Base-by-base conservation (phyloP, 2,797 vertebrate species). In the Pangasius macronema region DNA sequence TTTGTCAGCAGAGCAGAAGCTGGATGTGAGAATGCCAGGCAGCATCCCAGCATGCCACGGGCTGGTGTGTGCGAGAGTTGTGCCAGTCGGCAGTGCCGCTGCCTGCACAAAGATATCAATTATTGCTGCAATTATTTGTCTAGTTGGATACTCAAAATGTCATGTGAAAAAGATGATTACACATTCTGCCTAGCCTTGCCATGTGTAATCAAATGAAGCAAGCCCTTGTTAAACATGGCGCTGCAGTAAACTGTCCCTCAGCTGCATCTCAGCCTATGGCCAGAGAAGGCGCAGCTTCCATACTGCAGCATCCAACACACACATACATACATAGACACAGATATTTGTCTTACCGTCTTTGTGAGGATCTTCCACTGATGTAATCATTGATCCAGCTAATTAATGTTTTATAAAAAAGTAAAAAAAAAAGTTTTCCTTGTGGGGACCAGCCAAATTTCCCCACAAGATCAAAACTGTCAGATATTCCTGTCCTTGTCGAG, bases 91-190 rank as follows among this genome's bases (percentile, higher is more conserved):
- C 95, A 95, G 94, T 93, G 94, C 94, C 92, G 91, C 93, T 93
- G 92, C 93, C 94, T 95, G 94, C 33, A 94, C 94, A 94, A 93
- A 95, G 94, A 95, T 95, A 96, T 96, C 96, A 96, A 96, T 97
- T 97, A 97, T 96, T 96, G 94, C 94, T 89, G 93, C 95, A 96
- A 96, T 96, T 96, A 96, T 96, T 96, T 96, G 95, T 97, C 95
- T 95, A 92, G 94, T 94, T 97, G 95, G 95, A 97, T 96, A 95
- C 96, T 96, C 96, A 96, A 97, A 97, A 96, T 97, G 96, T 96
- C 96, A 96, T 96, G 96, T 94, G 95, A 96, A 96, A 95, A 95
- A 95, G 94, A 96, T 96, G 95, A 96, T 96, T 97, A 95, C 94
- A 96, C 95, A 97, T 96, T 97, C 95, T 92, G 93, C 95, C 93